Conservation (phyloP, 2,888 invertebrate species). For the Rhagium mordax region DNA sequence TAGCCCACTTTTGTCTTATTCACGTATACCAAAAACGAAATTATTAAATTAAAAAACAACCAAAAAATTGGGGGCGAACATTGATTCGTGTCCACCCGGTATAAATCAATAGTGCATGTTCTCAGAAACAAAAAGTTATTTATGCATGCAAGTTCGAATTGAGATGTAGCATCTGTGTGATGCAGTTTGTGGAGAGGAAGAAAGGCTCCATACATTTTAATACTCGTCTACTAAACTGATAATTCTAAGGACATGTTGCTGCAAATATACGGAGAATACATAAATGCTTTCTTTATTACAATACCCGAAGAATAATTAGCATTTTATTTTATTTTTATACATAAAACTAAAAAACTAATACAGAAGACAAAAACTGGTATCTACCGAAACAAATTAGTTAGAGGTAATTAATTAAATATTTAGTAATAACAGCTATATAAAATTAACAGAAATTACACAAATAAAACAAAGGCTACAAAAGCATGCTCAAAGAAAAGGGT, state of each 20-base stretch:
- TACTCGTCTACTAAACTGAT: too few relatives aligned
- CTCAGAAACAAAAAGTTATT: too few relatives aligned
- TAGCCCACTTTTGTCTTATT: too few relatives aligned
- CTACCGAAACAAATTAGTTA: slow-evolving; percentile 16
- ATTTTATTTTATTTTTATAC: background rate
- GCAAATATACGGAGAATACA: background rate
- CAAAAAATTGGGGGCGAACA: too few relatives aligned
- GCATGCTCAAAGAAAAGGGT: slow-evolving; percentile 31
- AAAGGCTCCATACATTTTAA: too few relatives aligned
- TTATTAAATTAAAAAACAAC: too few relatives aligned
- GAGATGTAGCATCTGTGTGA: too few relatives aligned
- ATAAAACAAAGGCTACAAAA: slow-evolving; percentile 33
- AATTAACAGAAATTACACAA: background rate
- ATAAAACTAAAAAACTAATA: background rate
- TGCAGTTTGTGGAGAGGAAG: too few relatives aligned
- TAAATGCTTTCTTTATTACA: background rate
- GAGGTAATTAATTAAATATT: background rate
- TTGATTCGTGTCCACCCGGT: too few relatives aligned
- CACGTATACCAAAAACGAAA: too few relatives aligned
- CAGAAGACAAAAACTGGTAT: background rate
- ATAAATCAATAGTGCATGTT: too few relatives aligned
- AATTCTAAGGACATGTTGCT: background rate
- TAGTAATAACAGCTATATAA: background rate
- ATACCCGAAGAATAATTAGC: background rate
- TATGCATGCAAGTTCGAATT: too few relatives aligned